phyloP scores from a whole-genome alignment of 2,797 vertebrate genomes.

The Arctocebus calabarensis region DNA sequence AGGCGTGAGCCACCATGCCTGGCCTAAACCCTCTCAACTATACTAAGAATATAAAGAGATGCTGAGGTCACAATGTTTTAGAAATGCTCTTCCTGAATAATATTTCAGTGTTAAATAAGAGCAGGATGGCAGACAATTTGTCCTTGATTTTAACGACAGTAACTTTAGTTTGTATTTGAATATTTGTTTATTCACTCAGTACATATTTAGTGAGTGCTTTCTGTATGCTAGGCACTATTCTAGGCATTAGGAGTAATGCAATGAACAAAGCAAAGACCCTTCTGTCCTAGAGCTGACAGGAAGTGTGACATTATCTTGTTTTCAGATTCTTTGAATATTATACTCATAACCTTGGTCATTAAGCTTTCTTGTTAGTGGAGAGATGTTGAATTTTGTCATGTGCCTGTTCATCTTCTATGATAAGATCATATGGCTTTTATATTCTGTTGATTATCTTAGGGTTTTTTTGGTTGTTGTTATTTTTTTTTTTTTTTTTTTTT shows the following conservation, averaged over 20 bases:
- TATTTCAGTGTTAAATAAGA: neutral
- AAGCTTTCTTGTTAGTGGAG: neutral
- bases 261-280: neutral
- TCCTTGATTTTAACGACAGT: slow-evolving; percentile 15
- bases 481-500: too few species aligned
- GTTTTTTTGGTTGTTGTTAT: neutral
- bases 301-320: neutral
- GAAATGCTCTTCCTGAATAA: neutral
- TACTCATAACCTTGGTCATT: neutral
- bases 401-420: neutral
- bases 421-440: neutral
- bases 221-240: neutral
- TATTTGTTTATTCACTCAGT: neutral
- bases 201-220: neutral
- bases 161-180: neutral
- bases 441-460: neutral
- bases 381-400: neutral
- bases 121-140: neutral
- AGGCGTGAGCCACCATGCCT: too few species aligned
- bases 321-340: neutral
- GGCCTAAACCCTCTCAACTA: too few species aligned
- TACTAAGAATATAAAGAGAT: neutral
- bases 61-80: neutral
- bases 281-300: neutral
- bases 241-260: neutral